A percentile compares a stretch with the other conserved stretches of the same genome.
Evolutionary conservation across 2,113 vertebrate species (phyloP).

Genomic region (Prunella himalayana): DNA sequence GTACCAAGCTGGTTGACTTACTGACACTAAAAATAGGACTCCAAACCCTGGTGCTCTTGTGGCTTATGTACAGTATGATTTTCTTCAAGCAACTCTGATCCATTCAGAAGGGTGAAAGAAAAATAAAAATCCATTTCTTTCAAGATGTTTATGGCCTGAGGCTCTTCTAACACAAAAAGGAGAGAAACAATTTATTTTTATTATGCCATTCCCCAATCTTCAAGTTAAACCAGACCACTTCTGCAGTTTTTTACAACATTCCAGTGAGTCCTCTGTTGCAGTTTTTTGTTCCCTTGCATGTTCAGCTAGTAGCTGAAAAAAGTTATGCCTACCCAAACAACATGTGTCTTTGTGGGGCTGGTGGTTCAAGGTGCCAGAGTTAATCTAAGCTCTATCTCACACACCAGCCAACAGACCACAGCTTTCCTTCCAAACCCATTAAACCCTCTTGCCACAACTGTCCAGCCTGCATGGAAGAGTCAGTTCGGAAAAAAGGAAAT

Average conservation of each 20-base stretch:
- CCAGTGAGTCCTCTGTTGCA: not conserved
- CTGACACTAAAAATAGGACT: slow-evolving; percentile 11
- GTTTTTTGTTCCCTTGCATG: not conserved
- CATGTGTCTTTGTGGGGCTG: not conserved
- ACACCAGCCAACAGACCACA: not conserved
- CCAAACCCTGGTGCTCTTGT: not conserved
- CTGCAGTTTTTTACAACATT: slow-evolving; percentile 19
- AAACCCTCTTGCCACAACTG: not conserved
- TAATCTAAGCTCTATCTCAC: not conserved
- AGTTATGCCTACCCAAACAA: not conserved
- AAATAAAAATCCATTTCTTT: slow-evolving; percentile 3
- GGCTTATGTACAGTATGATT: not conserved
- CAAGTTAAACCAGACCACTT: slow-evolving; percentile 41
- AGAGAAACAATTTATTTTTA: slow-evolving; percentile 43
- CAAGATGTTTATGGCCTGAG: not conserved
- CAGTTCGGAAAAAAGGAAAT: not conserved
- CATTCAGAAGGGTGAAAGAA: not conserved
- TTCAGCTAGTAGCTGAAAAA: not conserved
- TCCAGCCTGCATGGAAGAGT: not conserved
- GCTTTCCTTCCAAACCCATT: not conserved
- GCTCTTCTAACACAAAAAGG: slow-evolving; percentile 22
- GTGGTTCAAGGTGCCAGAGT: not conserved
- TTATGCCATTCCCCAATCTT: not conserved
- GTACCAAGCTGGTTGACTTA: not conserved
- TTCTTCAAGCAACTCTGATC: not conserved